A percentile compares a stretch with the other conserved stretches of the same genome.
These are phyloP conservation scores for Calliphora vicina DNA, from an alignment of 1,140 invertebrate species.

Conservation along the genomic window DNA sequence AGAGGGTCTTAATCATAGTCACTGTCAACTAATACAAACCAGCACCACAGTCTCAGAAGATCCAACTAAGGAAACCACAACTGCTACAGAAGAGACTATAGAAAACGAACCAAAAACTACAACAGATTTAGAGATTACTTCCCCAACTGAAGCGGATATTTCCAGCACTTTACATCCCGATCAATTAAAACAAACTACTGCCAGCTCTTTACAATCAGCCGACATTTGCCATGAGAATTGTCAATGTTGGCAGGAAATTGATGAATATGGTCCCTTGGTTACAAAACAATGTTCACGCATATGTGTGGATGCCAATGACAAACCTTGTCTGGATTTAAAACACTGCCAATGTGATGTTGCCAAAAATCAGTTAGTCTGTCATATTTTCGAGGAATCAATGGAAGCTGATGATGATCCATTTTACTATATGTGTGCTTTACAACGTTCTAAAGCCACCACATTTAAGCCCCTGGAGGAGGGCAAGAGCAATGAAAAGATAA, in stretches of 20 bases:
- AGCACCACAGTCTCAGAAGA: not conserved
- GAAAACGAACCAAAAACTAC: not conserved
- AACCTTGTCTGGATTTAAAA: not conserved
- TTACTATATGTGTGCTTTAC: not conserved
- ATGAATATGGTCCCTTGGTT: not conserved
- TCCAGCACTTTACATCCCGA: not conserved
- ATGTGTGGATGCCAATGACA: not conserved
- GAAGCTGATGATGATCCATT: not conserved
- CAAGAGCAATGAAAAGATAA: not conserved
- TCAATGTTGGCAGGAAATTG: conserved; percentile 2
- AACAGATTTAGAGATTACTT: not conserved
- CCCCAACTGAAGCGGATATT: not conserved
- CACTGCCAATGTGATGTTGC: not conserved
- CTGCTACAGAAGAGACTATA: not conserved
- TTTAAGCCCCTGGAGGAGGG: not conserved
- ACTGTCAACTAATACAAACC: conserved; percentile 8
- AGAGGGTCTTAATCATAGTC: not conserved
- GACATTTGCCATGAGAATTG: not conserved
- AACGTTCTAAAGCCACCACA: not conserved
- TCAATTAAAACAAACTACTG: not conserved
- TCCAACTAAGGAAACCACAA: not conserved
- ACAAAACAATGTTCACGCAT: not conserved
- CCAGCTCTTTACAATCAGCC: not conserved
- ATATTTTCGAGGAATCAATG: not conserved
- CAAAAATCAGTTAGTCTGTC: not conserved